These are phyloP conservation scores for Psittacula cyanocephala DNA, from an alignment of 2,113 vertebrate genomes.

Conservation along the genomic window DNA sequence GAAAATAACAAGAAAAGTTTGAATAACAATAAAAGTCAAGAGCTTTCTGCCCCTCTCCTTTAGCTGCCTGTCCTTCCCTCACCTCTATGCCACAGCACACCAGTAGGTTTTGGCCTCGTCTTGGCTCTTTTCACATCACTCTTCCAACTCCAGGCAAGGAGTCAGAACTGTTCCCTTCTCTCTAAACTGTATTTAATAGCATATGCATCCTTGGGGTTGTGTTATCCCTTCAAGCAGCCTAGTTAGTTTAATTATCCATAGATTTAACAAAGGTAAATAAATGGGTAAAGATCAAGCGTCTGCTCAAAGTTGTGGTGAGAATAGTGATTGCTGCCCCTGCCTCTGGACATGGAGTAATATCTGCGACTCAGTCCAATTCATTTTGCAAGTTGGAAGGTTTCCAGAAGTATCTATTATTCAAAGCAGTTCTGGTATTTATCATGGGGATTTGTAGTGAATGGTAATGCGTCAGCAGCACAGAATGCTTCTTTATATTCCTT, in stretches of 20 bases:
- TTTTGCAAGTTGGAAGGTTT: conserved; percentile 33
- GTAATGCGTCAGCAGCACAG: conserved; percentile 60
- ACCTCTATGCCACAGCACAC: rapidly evolving
- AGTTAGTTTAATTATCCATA: conserved; percentile 33
- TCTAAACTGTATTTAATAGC: conserved; percentile 21
- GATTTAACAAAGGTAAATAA: conserved; percentile 35
- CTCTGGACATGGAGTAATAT: conserved; percentile 30
- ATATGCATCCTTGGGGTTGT: neutral
- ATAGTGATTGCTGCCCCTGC: neutral
- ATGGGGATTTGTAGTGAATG: conserved; percentile 65
- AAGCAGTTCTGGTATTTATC: conserved; percentile 69
- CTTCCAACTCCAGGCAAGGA: conserved; percentile 1
- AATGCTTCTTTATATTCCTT: conserved; percentile 56
- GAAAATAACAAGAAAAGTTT: neutral
- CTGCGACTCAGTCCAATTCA: conserved; percentile 4
- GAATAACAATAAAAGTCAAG: neutral
- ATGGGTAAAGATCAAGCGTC: neutral
- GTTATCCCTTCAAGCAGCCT: conserved; percentile 12
- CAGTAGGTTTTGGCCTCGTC: neutral
- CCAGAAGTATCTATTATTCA: conserved; percentile 60
- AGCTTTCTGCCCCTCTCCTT: neutral
- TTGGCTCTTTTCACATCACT: neutral
- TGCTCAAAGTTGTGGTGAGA: neutral
- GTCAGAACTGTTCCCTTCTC: neutral
- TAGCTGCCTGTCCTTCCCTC: neutral